Evolutionary conservation across 2,888 invertebrate genomes (phyloP).

Genomic region (Chelonus formosanus): DNA sequence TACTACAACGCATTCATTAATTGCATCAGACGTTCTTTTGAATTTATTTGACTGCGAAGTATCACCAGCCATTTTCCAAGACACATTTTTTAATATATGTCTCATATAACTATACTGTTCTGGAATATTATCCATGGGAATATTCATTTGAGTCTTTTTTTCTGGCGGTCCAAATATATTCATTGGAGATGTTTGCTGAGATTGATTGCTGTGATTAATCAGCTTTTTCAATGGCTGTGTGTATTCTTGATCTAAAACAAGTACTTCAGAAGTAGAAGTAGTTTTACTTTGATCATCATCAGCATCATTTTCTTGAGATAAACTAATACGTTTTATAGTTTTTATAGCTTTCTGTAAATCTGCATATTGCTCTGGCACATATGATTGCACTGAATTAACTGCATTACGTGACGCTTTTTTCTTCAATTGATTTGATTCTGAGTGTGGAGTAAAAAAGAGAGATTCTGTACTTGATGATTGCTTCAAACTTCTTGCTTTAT

Average conservation of each 20-base stretch:
- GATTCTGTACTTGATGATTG: neutral
- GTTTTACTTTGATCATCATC: neutral
- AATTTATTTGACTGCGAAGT: neutral
- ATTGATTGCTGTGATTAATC: neutral
- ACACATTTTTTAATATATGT: slow-evolving; percentile 22
- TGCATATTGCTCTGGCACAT: neutral
- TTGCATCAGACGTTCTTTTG: neutral
- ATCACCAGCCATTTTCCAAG: neutral
- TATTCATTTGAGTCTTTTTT: neutral
- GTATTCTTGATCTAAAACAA: neutral
- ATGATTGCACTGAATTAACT: neutral
- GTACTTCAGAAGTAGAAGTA: neutral
- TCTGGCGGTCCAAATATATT: neutral
- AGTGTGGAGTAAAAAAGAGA: neutral
- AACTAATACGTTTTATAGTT: neutral
- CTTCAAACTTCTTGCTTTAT: neutral
- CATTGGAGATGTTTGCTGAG: neutral
- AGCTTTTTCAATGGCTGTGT: neutral
- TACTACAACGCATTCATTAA: no score
- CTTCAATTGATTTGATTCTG: neutral
- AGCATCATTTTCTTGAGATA: slow-evolving; percentile 1
- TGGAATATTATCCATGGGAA: slow-evolving; percentile 18
- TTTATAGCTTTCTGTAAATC: neutral
- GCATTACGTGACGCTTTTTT: neutral
- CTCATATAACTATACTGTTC: slow-evolving; percentile 21